Conservation (phyloP, 2,888 invertebrate species). For the Pachycephus smyrnensis region DNA sequence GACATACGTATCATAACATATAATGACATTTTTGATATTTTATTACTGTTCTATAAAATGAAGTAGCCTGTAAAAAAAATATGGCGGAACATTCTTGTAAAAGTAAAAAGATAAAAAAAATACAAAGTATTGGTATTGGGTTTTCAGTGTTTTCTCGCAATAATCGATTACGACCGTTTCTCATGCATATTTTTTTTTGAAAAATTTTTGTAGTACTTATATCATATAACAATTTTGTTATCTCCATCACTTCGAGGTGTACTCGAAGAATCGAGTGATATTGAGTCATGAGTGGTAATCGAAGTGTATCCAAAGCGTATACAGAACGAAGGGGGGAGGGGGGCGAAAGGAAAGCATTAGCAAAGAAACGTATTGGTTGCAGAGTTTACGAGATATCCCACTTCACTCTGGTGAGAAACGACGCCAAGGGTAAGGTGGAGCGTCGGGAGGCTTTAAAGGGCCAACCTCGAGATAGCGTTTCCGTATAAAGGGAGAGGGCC, state of each 20-base stretch:
- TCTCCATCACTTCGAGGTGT: not conserved
- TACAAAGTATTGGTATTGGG: no score
- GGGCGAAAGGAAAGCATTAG: not conserved
- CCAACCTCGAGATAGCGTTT: constrained; percentile 23
- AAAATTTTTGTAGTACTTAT: not conserved
- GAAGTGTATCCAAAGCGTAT: not conserved
- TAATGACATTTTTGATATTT: no score
- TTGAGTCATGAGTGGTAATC: not conserved
- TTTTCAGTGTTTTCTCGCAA: no score
- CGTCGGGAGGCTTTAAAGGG: constrained; percentile 19
- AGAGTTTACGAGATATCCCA: not conserved
- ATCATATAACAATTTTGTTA: not conserved
- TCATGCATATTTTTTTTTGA: not conserved
- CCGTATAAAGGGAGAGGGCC: constrained; percentile 21
- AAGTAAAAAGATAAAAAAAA: no score
- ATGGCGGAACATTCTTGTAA: no score
- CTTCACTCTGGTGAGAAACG: not conserved
- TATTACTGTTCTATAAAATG: no score
- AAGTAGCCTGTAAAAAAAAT: no score
- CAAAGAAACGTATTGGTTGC: not conserved
- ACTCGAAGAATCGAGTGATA: not conserved
- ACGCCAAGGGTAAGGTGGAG: not conserved
- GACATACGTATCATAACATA: no score
- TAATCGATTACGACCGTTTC: not conserved
- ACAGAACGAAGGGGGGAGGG: not conserved